A percentile compares a stretch with the other conserved stretches of the same genome.
Conservation (phyloP, 2,113 vertebrate species). For the Sterrhoptilus dennistouni region DNA sequence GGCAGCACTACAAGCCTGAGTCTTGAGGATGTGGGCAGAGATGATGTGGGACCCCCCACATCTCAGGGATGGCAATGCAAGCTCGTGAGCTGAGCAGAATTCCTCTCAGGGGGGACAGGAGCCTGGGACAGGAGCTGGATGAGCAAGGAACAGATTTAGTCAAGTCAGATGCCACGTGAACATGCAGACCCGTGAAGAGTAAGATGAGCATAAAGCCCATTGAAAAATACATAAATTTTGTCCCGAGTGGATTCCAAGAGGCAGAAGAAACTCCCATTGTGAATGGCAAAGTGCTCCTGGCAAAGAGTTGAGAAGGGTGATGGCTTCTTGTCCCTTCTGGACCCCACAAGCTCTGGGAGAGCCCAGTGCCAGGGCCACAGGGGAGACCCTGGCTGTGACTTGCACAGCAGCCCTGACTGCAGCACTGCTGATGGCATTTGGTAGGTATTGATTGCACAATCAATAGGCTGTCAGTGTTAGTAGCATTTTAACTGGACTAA, state of each 20-base stretch:
- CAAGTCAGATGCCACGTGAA: background rate
- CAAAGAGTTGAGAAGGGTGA: background rate
- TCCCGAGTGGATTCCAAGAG: background rate
- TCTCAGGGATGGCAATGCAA: background rate
- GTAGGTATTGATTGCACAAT: background rate
- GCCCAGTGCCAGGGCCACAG: background rate
- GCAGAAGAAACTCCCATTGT: rapidly evolving
- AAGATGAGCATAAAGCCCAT: background rate
- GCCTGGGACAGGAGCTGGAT: background rate
- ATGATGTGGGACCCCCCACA: background rate
- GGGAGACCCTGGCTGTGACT: background rate
- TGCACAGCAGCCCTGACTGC: background rate
- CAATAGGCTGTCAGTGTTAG: background rate
- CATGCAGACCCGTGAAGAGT: background rate
- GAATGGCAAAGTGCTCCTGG: background rate
- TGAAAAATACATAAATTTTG: background rate
- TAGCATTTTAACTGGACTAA: background rate
- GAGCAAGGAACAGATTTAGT: background rate
- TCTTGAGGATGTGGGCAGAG: background rate
- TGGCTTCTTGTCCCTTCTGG: background rate
- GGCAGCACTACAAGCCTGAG: rapidly evolving
- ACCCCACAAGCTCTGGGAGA: background rate
- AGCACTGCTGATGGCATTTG: background rate
- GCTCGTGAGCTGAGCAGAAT: background rate
- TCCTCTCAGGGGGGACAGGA: background rate